These are phyloP conservation scores for Laticauda colubrina DNA, from an alignment of 2,113 vertebrate species.

Conservation along the genomic window DNA sequence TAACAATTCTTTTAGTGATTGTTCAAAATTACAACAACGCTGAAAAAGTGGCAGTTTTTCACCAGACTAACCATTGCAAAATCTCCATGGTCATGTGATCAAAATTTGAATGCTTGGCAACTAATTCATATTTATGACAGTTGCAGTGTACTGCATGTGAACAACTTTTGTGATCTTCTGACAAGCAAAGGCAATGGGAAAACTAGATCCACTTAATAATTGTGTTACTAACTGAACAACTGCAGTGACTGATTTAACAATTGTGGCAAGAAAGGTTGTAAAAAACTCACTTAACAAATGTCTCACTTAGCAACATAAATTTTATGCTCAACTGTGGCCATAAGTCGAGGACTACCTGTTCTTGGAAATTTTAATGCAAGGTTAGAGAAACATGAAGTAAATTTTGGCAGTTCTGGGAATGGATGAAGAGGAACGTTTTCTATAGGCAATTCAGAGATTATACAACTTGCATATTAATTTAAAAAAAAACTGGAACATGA, in stretches of 20 bases:
- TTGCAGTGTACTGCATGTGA: neutral
- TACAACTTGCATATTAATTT: neutral
- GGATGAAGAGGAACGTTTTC: neutral
- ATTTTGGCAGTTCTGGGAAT: neutral
- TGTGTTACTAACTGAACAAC: neutral
- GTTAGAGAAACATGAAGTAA: neutral
- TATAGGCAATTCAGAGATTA: neutral
- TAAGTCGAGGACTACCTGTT: neutral
- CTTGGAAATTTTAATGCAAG: neutral
- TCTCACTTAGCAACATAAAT: neutral
- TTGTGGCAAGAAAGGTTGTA: neutral
- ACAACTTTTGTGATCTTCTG: neutral
- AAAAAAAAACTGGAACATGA: neutral
- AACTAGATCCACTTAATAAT: neutral
- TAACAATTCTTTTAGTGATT: too few species aligned
- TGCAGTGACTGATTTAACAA: neutral
- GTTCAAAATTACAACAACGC: too few species aligned
- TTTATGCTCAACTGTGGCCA: neutral
- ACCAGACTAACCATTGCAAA: too few species aligned
- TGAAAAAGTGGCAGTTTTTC: too few species aligned
- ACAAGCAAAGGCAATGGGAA: neutral
- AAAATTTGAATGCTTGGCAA: neutral
- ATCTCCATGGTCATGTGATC: neutral
- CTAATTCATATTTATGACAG: neutral
- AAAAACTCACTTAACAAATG: neutral